A percentile compares a stretch with the other conserved stretches of the same genome.
phyloP scores from a whole-genome alignment of 2,113 vertebrate species.

The Antigone vipio region DNA sequence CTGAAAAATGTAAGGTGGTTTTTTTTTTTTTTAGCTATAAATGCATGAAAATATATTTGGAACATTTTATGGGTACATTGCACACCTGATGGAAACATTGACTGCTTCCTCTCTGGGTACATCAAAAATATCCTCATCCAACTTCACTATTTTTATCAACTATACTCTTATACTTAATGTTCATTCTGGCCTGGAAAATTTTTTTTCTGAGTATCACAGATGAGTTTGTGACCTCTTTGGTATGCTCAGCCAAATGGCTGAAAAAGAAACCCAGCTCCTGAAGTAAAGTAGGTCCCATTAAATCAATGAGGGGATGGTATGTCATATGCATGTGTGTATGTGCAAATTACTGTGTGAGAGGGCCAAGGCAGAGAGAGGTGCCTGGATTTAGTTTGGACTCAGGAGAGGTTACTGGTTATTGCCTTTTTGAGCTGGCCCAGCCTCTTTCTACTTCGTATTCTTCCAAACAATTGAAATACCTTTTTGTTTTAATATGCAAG shows the following conservation, averaged over 20 bases:
- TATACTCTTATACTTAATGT: neutral
- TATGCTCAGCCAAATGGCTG: neutral
- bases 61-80: conserved; percentile 30
- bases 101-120: neutral
- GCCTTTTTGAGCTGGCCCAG: neutral
- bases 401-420: neutral
- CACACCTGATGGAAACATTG: conserved; percentile 44
- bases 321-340: neutral
- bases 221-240: conserved; percentile 2
- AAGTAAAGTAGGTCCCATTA: neutral
- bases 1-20: neutral
- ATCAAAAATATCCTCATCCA: conserved; percentile 18
- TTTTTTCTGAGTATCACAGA: neutral
- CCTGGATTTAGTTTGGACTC: neutral
- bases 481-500: neutral
- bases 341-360: neutral
- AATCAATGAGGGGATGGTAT: neutral
- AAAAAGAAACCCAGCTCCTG: neutral
- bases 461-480: neutral
- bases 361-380: neutral
- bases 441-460: neutral
- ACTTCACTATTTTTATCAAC: conserved; percentile 9
- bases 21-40: conserved; percentile 20
- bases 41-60: conserved; percentile 27
- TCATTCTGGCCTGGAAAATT: neutral